Conservation (phyloP, 2,113 vertebrate genomes). For the Rhinolophus ferrumequinum region DNA sequence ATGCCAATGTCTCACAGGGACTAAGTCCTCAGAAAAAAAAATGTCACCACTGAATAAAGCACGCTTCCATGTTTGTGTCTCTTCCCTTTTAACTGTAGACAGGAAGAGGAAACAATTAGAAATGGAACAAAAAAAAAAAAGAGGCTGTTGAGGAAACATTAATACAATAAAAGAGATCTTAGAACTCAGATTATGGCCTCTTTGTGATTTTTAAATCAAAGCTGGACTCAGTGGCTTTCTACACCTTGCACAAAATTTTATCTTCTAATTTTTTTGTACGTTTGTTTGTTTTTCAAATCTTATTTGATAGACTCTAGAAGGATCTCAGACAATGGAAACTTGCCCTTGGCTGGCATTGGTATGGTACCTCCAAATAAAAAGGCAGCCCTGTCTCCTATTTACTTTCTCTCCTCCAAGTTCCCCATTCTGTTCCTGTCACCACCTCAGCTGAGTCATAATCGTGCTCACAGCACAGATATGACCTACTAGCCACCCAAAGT, state of each 20-base stretch:
- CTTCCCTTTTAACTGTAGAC: not conserved
- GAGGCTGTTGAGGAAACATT: not conserved
- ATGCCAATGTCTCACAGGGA: not conserved
- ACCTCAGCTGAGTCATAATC: not conserved
- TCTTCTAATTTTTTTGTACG: not conserved
- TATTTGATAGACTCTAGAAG: not conserved
- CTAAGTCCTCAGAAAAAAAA: not conserved
- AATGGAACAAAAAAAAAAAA: not conserved
- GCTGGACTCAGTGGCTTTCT: not conserved
- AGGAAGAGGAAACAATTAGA: not conserved
- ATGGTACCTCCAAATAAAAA: not conserved
- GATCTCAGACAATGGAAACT: not conserved
- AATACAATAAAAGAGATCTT: not conserved
- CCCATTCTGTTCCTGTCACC: not conserved
- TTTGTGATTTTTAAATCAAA: not conserved
- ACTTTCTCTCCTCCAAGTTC: not conserved
- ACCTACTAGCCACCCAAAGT: not conserved
- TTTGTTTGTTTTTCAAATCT: not conserved
- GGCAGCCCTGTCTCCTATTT: not conserved
- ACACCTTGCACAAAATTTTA: not conserved
- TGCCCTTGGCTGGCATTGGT: not conserved
- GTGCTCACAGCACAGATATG: not conserved
- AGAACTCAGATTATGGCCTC: not conserved
- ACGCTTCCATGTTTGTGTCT: not conserved
- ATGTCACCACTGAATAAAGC: not conserved